Evolutionary conservation across 2,888 invertebrate species (phyloP).

Genomic region (Drosophila macrospina): DNA sequence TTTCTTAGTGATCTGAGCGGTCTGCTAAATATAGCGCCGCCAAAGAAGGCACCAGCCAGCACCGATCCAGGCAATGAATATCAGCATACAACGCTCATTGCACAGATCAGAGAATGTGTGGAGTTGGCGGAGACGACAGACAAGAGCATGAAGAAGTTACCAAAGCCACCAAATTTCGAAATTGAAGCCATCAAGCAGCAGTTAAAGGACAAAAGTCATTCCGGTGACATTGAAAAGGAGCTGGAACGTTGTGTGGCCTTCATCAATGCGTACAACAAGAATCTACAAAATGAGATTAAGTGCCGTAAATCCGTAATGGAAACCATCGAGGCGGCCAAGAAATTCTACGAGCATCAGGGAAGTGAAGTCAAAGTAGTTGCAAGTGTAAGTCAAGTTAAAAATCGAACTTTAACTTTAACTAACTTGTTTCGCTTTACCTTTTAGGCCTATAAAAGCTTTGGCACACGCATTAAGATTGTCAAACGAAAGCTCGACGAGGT

Average conservation of each 20-base stretch:
- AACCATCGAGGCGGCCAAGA: slow-evolving; percentile 91
- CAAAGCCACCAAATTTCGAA: slow-evolving; percentile 88
- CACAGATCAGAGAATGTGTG: slow-evolving; percentile 91
- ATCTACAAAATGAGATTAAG: slow-evolving; percentile 92
- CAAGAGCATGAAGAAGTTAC: slow-evolving; percentile 87
- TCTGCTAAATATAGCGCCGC: slow-evolving; percentile 91
- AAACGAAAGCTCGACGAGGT: slow-evolving; percentile 94
- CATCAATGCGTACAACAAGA: slow-evolving; percentile 92
- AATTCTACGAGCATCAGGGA: slow-evolving; percentile 95
- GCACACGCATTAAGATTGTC: slow-evolving; percentile 93
- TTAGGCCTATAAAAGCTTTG: slow-evolving; percentile 98
- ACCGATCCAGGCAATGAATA: slow-evolving; percentile 81
- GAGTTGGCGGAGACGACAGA: slow-evolving; percentile 91
- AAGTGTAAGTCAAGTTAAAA: slow-evolving; percentile 89
- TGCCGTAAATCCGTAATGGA: slow-evolving; percentile 92
- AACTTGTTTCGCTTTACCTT: not conserved
- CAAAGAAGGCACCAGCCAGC: slow-evolving; percentile 83
- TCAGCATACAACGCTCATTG: slow-evolving; percentile 89
- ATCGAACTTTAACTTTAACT: not conserved
- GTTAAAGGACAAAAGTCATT: slow-evolving; percentile 94
- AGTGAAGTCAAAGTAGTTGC: slow-evolving; percentile 98
- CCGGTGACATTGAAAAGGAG: slow-evolving; percentile 95
- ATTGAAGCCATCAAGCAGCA: slow-evolving; percentile 91
- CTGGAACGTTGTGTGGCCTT: slow-evolving; percentile 92
- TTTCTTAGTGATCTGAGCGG: slow-evolving; percentile 95